Percentiles rank a stretch among this genome's conserved stretches.
Conservation (phyloP, 1,140 invertebrate species). For the Semibalanus balanoides region DNA sequence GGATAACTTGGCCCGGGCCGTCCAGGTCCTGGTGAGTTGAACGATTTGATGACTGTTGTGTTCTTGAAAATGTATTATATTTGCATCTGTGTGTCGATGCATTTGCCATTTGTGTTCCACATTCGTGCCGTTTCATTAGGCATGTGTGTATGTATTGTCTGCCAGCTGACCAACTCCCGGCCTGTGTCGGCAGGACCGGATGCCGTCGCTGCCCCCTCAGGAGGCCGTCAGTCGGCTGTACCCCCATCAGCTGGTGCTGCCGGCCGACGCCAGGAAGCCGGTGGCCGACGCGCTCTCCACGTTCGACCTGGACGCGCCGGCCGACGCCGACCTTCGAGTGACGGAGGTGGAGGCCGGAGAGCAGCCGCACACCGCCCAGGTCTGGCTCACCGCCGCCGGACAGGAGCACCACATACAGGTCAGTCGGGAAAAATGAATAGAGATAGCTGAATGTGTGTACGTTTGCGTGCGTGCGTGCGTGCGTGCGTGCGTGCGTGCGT, state of each 20-base stretch:
- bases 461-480: no score
- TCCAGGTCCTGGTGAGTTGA: neutral
- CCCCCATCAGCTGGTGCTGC: constrained; percentile 63
- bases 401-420: constrained; percentile 10
- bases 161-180: no score
- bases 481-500: no score
- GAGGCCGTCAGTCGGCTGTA: constrained; percentile 32
- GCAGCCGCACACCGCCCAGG: constrained; percentile 8
- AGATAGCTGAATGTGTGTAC: no score
- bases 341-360: constrained; percentile 10
- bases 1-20: neutral
- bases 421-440: no score
- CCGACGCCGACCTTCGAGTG: neutral
- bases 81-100: no score
- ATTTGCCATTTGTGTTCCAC: no score
- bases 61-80: no score
- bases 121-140: no score
- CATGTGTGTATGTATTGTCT: no score
- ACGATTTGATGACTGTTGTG: no score
- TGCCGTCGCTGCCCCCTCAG: neutral
- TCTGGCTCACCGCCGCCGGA: constrained; percentile 12
- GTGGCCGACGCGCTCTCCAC: constrained; percentile 49
- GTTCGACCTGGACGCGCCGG: constrained; percentile 35
- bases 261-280: constrained; percentile 50
- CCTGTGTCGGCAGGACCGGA: neutral